These are phyloP conservation scores for Colostygia pectinataria DNA, from an alignment of 2,888 invertebrate genomes.

Conservation along the genomic window DNA sequence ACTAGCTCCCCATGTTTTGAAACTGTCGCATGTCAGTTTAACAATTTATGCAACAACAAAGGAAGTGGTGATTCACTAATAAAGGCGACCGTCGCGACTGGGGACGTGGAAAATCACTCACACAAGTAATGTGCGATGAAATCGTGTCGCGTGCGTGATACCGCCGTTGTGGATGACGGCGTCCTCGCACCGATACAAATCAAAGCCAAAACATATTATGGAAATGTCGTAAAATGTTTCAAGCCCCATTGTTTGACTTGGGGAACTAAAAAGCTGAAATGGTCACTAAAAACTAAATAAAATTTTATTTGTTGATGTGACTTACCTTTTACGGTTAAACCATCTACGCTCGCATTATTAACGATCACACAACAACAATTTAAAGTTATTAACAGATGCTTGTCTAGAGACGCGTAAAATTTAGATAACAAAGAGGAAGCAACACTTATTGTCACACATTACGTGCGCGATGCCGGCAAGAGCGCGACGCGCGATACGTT, in stretches of 20 bases:
- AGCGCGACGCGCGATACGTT: conserved; percentile 61
- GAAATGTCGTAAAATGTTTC: conserved; percentile 18
- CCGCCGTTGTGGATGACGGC: conserved; percentile 34
- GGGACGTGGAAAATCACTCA: conserved; percentile 53
- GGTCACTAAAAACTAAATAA: conserved; percentile 8
- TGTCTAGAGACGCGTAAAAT: conserved; percentile 60
- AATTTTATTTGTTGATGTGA: conserved; percentile 8
- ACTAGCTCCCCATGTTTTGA: conserved; percentile 9
- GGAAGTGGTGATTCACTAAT: conserved; percentile 50
- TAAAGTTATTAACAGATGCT: conserved; percentile 28
- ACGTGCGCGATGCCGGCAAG: conserved; percentile 62
- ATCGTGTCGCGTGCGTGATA: conserved; percentile 51
- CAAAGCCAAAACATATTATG: conserved; percentile 33
- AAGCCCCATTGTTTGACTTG: conserved; percentile 21
- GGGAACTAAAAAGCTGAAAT: conserved; percentile 8
- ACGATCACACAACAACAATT: conserved; percentile 39
- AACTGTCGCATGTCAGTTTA: conserved; percentile 20
- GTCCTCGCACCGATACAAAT: conserved; percentile 37
- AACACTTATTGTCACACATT: conserved; percentile 83
- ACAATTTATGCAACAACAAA: conserved; percentile 36
- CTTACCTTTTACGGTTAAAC: conserved; percentile 51
- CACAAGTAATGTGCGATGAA: conserved; percentile 44
- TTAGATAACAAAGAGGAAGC: conserved; percentile 75
- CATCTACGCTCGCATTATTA: conserved; percentile 39
- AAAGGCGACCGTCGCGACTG: conserved; percentile 20